Percentiles rank a stretch among this genome's conserved stretches.
Evolutionary conservation across 2,888 invertebrate genomes (phyloP).

Genomic region (Salticus scenicus): DNA sequence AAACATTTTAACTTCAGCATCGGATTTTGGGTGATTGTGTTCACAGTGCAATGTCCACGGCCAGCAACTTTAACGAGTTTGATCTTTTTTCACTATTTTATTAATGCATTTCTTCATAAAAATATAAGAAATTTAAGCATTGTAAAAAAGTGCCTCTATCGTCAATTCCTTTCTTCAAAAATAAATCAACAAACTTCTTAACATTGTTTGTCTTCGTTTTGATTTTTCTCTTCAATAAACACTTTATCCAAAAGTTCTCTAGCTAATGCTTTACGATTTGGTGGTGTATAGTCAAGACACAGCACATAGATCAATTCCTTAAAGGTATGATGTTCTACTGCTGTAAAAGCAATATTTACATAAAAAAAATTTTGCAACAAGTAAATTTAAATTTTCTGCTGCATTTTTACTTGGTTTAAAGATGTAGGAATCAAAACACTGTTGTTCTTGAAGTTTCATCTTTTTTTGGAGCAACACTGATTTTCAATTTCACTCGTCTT

Average conservation of each 20-base stretch:
- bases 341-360: conserved; percentile 1
- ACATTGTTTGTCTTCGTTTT: neutral
- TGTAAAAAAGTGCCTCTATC: no score
- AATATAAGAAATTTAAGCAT: no score
- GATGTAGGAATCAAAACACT: neutral
- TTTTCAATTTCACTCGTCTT: neutral
- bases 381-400: no score
- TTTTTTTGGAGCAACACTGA: neutral
- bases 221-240: neutral
- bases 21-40: no score
- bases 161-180: no score
- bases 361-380: neutral
- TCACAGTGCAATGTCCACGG: no score
- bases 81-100: no score
- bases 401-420: neutral
- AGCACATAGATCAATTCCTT: neutral
- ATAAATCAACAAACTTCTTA: no score
- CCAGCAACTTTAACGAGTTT: no score
- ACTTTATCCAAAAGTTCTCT: neutral
- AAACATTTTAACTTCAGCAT: no score
- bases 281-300: neutral
- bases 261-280: conserved; percentile 5
- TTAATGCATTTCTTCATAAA: no score
- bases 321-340: neutral
- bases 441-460: neutral